These are phyloP conservation scores for Tromatobia lineatoria DNA, from an alignment of 2,888 invertebrate species.

Conservation along the genomic window DNA sequence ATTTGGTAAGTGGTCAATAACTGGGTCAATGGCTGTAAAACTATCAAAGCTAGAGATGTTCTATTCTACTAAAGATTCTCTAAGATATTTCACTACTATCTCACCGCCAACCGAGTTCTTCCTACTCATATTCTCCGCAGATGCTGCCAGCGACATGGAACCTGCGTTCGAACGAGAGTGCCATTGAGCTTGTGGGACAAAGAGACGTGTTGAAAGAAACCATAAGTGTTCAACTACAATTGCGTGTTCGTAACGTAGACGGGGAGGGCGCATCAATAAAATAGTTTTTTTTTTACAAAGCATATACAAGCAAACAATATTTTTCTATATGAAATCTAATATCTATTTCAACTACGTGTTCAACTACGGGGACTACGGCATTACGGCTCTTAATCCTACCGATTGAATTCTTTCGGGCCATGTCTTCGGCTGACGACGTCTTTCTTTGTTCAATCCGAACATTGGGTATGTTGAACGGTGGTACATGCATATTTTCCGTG, in stretches of 20 bases:
- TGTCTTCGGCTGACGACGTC: slow-evolving; percentile 96
- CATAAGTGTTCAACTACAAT: slow-evolving; percentile 69
- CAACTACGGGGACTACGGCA: slow-evolving; percentile 63
- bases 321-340: slow-evolving; percentile 8
- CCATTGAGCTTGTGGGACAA: slow-evolving; percentile 68
- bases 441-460: slow-evolving; percentile 94
- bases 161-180: slow-evolving; percentile 74
- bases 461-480: slow-evolving; percentile 95
- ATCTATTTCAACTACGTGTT: slow-evolving; percentile 57
- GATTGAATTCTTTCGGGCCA: slow-evolving; percentile 95
- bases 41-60: neutral
- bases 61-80: slow-evolving; percentile 37
- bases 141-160: slow-evolving; percentile 83
- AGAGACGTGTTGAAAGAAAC: slow-evolving; percentile 68
- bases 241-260: slow-evolving; percentile 49
- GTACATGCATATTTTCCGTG: slow-evolving; percentile 94
- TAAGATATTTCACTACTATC: slow-evolving; percentile 59
- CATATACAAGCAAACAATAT: slow-evolving; percentile 47
- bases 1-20: neutral
- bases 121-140: slow-evolving; percentile 87
- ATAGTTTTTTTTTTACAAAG: slow-evolving; percentile 28
- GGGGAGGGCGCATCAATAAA: slow-evolving; percentile 35
- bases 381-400: slow-evolving; percentile 85
- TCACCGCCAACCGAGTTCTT: slow-evolving; percentile 86
- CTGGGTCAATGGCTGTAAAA: neutral